A percentile compares a stretch with the other conserved stretches of the same genome.
Conservation (phyloP, 1,140 invertebrate genomes). For the Grapholita molesta region DNA sequence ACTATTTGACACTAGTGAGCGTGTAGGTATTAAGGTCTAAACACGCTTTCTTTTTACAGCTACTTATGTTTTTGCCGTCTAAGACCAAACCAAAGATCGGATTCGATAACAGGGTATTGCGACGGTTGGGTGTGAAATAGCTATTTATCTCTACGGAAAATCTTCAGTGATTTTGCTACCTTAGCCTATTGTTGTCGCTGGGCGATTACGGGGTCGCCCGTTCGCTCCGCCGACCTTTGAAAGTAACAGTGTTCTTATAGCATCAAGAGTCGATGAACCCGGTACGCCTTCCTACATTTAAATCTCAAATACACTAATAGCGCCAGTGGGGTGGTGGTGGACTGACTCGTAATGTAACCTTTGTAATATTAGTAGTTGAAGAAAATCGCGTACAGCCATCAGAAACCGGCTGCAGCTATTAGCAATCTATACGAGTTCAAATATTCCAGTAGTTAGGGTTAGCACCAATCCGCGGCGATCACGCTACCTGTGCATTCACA, state of each 20-base stretch:
- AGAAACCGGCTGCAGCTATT: not conserved
- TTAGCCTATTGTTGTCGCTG: conserved; percentile 2
- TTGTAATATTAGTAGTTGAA: not conserved
- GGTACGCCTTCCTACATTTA: conserved; percentile 35
- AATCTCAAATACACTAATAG: not conserved
- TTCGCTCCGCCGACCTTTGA: conserved; percentile 56
- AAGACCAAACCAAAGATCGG: not conserved
- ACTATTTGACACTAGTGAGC: no score
- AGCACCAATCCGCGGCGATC: no score
- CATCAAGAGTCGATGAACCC: conserved; percentile 53
- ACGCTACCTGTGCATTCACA: not conserved
- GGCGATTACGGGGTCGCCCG: conserved; percentile 14
- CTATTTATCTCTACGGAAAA: conserved; percentile 7
- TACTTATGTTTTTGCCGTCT: not conserved
- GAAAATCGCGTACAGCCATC: not conserved
- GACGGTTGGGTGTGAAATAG: not conserved
- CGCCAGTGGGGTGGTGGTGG: not conserved
- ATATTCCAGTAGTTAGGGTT: not conserved
- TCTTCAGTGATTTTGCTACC: conserved; percentile 7
- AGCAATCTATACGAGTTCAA: conserved; percentile 13
- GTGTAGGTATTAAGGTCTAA: no score
- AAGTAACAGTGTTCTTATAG: conserved; percentile 68
- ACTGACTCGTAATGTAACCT: not conserved
- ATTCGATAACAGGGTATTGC: not conserved
- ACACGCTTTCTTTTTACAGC: no score